These are phyloP conservation scores for Monopis laevigella DNA, from an alignment of 2,888 invertebrate species.

Conservation along the genomic window DNA sequence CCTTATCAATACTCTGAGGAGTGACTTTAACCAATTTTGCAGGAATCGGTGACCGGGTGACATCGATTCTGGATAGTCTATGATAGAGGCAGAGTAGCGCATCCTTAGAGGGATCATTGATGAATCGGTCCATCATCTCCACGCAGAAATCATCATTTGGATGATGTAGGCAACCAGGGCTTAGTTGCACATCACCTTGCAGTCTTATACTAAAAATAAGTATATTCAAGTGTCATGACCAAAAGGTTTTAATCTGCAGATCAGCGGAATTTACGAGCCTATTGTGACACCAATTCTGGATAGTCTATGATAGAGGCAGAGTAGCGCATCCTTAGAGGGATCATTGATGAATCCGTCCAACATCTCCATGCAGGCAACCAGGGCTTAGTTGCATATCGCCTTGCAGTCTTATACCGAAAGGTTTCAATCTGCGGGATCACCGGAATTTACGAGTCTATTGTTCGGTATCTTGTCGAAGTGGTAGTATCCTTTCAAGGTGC, in stretches of 20 bases:
- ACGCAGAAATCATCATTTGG: constrained; percentile 40
- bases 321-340: constrained; percentile 60
- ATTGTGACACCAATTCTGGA: constrained; percentile 50
- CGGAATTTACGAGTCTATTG: too few species aligned
- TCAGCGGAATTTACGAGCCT: too few species aligned
- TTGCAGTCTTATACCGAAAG: too few species aligned
- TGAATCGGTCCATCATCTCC: constrained; percentile 55
- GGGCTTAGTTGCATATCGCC: constrained; percentile 50
- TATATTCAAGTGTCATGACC: background rate
- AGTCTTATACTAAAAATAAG: constrained; percentile 31
- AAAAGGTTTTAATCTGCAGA: too few species aligned
- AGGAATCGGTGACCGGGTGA: constrained; percentile 50
- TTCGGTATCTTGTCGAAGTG: too few species aligned
- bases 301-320: constrained; percentile 55
- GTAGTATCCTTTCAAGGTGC: too few species aligned
- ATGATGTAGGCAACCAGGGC: constrained; percentile 50
- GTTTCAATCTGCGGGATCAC: too few species aligned
- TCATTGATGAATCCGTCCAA: constrained; percentile 54
- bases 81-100: constrained; percentile 60
- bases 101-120: constrained; percentile 60
- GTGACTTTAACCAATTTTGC: constrained; percentile 53
- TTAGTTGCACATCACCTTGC: constrained; percentile 44
- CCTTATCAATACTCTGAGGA: constrained; percentile 56
- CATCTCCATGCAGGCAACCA: constrained; percentile 43
- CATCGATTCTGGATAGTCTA: constrained; percentile 50